Evolutionary conservation across 2,113 vertebrate species (phyloP), one percentile per base, ranked within the genome.

Genomic region (Trematomus loennbergii): DNA sequence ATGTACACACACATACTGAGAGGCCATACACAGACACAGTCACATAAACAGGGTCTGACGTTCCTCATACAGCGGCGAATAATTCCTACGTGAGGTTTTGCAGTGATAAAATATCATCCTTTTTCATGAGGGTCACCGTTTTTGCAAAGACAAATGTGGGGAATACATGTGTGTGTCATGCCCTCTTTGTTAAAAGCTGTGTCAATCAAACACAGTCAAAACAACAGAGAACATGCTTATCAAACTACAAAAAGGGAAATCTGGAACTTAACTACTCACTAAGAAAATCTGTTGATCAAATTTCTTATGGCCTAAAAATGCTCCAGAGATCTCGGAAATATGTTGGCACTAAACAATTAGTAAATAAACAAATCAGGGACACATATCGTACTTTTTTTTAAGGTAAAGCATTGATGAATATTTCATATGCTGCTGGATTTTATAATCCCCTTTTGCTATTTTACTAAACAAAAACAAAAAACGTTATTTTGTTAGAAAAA

Each of bases 41-140:
- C 40, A 79, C 76, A 85, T 77, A 91, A 91, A 92, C 91, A 90
- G 9, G n/a, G 73, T 66, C 81, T 75, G 81, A 86, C 54, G 20
- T 79, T 91, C 87, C 91, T 75, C 72, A 87, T 89, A 86, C 86
- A 88, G 81, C 54, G 18, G 61, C 20, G 13, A 87, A 75, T 80
- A 93, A 94, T 94, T 94, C 83, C 84, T 89, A 79, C 78, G 65
- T 77, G 63, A 82, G 83, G 92, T 92, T 92, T 83, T 87, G 74
- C 54, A 85, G 74, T 66, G 92, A 95, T 94, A 94, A 94, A 93
- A 92, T 91, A 93, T 92, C 85, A 92, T 95, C 93, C 88, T 82
- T 90, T 63, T 46, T 71, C 57, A 80, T 94, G 83, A 94, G 81
- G 29, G 82, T 94, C 91, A 93, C 59, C 89, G 82, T 90, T 89